phyloP scores from a whole-genome alignment of 2,797 vertebrate genomes.

The Anisognathus igniventris region DNA sequence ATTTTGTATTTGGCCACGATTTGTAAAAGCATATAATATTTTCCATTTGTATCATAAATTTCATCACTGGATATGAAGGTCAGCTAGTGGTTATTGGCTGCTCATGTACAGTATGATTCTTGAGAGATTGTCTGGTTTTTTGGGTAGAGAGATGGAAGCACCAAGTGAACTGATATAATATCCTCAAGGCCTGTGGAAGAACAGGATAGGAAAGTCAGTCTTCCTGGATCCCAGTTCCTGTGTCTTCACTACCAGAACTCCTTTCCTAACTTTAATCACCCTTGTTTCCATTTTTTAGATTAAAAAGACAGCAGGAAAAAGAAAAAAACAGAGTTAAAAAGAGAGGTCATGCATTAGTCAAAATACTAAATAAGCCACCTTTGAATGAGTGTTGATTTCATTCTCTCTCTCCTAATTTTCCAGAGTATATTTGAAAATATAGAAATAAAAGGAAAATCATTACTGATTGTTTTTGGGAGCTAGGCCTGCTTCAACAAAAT shows the following conservation, averaged over 20 bases:
- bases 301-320: not conserved
- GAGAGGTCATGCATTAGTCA: not conserved
- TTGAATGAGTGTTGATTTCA: not conserved
- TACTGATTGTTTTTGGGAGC: not conserved
- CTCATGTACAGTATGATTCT: not conserved
- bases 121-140: not conserved
- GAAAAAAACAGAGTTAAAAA: not conserved
- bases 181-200: not conserved
- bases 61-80: not conserved
- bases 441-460: not conserved
- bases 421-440: not conserved
- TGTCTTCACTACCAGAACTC: not conserved
- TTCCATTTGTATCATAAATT: conserved; percentile 30
- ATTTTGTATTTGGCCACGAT: not conserved
- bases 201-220: not conserved
- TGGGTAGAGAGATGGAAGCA: not conserved
- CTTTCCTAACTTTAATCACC: not conserved
- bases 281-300: not conserved
- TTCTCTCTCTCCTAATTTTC: not conserved
- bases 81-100: not conserved
- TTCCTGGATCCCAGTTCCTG: not conserved
- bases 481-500: not conserved
- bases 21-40: not conserved
- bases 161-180: not conserved
- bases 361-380: not conserved